Conservation (phyloP, 2,113 vertebrate species). For the Myotis lucifugus region DNA sequence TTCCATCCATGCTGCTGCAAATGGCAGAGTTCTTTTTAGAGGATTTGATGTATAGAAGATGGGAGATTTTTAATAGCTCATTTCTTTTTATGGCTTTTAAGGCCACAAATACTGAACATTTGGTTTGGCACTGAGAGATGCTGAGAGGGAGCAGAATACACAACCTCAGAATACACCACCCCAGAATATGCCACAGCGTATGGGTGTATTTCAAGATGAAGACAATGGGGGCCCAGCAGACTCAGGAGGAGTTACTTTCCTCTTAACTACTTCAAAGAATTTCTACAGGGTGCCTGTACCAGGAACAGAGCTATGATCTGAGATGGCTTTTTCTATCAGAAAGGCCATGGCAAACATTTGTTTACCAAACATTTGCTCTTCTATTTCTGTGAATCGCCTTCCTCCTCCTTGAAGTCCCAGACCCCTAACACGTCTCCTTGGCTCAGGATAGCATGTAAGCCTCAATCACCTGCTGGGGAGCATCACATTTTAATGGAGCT, state of each 20-base stretch:
- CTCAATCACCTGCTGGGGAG: not conserved
- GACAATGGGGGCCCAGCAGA: not conserved
- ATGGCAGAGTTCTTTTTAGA: not conserved
- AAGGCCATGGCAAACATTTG: not conserved
- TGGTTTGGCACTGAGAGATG: not conserved
- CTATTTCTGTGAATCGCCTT: not conserved
- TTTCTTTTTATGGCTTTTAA: not conserved
- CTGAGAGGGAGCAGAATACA: not conserved
- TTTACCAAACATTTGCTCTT: not conserved
- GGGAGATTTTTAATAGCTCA: not conserved
- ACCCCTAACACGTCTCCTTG: not conserved
- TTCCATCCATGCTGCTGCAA: too few relatives aligned
- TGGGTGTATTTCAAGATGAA: not conserved
- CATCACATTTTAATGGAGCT: not conserved
- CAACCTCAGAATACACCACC: not conserved
- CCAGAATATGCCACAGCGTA: not conserved
- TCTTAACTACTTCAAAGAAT: not conserved
- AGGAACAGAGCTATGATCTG: not conserved
- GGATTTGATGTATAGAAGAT: not conserved
- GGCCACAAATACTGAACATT: not conserved
- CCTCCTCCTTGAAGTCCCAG: not conserved
- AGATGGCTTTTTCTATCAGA: not conserved
- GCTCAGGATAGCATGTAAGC: too few relatives aligned
- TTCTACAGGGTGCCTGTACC: not conserved
- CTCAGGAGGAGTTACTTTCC: not conserved